Percentiles rank a stretch among this genome's conserved stretches.
These are phyloP conservation scores for Marcusenius ussheri DNA, from an alignment of 2,113 vertebrate species.

Conservation along the genomic window DNA sequence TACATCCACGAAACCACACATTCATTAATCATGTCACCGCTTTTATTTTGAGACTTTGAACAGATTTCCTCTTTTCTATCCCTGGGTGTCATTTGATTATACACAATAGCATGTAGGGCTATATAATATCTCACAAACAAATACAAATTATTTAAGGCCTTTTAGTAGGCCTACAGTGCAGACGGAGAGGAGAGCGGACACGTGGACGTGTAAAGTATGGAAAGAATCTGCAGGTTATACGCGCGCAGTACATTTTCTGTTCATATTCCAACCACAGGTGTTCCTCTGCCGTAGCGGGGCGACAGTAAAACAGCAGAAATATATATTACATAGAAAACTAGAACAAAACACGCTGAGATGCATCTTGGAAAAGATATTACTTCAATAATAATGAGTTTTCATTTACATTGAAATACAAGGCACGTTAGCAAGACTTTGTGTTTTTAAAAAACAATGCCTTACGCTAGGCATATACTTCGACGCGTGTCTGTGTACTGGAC, in stretches of 20 bases:
- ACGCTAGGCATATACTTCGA: background rate
- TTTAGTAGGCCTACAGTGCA: slow-evolving; percentile 14
- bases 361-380: background rate
- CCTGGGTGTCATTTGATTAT: slow-evolving; percentile 37
- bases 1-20: background rate
- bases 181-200: background rate
- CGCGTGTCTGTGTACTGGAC: background rate
- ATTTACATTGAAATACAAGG: slow-evolving; percentile 42
- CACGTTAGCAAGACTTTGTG: slow-evolving; percentile 37
- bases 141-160: slow-evolving; percentile 29
- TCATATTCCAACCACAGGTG: background rate
- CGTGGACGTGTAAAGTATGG: too few species aligned
- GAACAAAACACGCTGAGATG: background rate
- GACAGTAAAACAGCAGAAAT: background rate
- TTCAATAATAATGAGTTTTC: slow-evolving; percentile 17
- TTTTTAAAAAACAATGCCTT: background rate
- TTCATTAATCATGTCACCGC: background rate
- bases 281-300: background rate
- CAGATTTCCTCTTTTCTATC: slow-evolving; percentile 52
- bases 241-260: background rate
- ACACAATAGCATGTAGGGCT: slow-evolving; percentile 33
- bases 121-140: slow-evolving; percentile 25
- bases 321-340: background rate
- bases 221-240: background rate
- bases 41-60: slow-evolving; percentile 38